Evolutionary conservation across 2,888 invertebrate species (phyloP), one percentile per base, ranked within the genome.

Genomic region (Magallana nippona): DNA sequence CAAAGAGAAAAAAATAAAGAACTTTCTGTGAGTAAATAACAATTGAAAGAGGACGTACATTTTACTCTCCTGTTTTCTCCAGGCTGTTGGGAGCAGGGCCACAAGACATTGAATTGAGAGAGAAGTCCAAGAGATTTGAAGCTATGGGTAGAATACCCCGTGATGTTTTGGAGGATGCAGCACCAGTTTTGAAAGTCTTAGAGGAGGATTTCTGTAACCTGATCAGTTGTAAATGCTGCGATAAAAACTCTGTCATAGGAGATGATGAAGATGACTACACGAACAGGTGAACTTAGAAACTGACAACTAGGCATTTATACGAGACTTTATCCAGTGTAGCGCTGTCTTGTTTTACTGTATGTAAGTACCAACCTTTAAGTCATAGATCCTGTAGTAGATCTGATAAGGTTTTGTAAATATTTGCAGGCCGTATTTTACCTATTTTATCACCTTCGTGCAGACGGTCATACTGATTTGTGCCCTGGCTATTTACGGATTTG

Each of bases 361-460:
- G 0, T 44, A 8, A 44, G 44, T 8, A 44, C 5, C 44, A 44
- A 44, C 44, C 5, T 44, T 44, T 8, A 44, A 44, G 44, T 44
- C 8, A 44, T 44, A 44, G 44, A 44, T 44, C 44, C 44, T 44
- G 5, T 8, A 44, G 44, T 44, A 44, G 3, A 44, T 44, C 44
- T 44, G 44, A 44, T 3, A 44, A 44, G 10, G 44, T 44, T 44
- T 44, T 44, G 3, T 32, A 32, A 32, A 32, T 44, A 44, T 44
- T 44, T 44, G 44, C 94, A 94, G 99, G 88, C 99, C 99, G 10
- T 98, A 97, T 95, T 99, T 99, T 95, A 99, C 99, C 62, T 99
- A 98, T 95, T 99, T 99, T 99, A 98, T 99, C 89, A 98, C 98
- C 89, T 97, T 97, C 13, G 98, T 98, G 81, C 99, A 99, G 95